phyloP scores from a whole-genome alignment of 1,140 invertebrate genomes.

The Aricia agestis region DNA sequence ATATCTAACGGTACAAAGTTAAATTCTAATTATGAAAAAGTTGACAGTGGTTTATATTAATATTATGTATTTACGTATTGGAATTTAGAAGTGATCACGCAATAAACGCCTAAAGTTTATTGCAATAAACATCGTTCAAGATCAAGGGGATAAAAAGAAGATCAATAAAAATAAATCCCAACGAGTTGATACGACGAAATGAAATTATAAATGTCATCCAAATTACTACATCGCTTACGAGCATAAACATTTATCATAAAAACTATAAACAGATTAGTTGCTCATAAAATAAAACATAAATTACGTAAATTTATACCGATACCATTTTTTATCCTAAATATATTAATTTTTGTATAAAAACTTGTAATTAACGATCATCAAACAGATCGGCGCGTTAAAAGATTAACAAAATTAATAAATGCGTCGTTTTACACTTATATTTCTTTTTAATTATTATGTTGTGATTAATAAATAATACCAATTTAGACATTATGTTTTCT shows the following conservation, averaged over 20 bases:
- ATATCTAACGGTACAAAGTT: no score
- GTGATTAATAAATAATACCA: neutral
- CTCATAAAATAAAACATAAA: conserved; percentile 61
- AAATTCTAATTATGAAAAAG: no score
- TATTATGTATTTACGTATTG: no score
- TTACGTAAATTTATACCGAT: conserved; percentile 65
- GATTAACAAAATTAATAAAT: neutral
- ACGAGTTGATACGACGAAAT: conserved; percentile 6
- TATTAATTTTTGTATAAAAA: conserved; percentile 4
- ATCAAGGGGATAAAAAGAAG: neutral
- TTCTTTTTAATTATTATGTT: neutral
- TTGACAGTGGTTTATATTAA: no score
- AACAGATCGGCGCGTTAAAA: neutral
- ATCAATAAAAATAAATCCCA: neutral
- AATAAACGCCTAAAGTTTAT: neutral
- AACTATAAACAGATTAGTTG: conserved; percentile 48
- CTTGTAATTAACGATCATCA: conserved; percentile 2
- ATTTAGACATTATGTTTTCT: neutral
- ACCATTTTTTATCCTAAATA: conserved; percentile 51
- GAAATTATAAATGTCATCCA: conserved; percentile 22
- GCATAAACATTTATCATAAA: conserved; percentile 18
- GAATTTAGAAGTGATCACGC: no score
- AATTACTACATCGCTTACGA: conserved; percentile 13
- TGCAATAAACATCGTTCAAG: neutral
- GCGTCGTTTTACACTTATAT: neutral